Conservation (phyloP, 1,140 invertebrate species). For the Periplaneta americana region DNA sequence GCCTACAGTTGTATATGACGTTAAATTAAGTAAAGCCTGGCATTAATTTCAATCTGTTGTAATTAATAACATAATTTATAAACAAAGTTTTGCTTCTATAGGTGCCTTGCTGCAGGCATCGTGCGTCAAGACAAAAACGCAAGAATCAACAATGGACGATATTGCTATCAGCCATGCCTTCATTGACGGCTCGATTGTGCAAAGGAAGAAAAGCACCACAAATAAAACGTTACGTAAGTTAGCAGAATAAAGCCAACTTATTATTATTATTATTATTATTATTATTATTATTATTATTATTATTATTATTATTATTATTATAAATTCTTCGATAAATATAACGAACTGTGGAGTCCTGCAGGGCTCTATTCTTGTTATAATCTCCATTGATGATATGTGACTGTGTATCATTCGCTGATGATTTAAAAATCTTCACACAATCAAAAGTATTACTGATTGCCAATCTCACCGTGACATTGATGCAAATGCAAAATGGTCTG, state of each 20-base stretch:
- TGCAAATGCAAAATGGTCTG: too few relatives aligned
- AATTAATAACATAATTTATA: background rate
- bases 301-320: too few relatives aligned
- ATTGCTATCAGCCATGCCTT: background rate
- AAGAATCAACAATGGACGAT: background rate
- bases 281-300: too few relatives aligned
- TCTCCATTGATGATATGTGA: background rate
- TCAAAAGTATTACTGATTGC: too few relatives aligned
- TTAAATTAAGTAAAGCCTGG: too few relatives aligned
- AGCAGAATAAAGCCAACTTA: background rate
- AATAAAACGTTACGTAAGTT: background rate
- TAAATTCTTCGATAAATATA: background rate
- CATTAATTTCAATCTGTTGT: too few relatives aligned
- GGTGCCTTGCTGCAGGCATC: background rate
- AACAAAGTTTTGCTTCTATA: background rate
- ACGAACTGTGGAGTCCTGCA: background rate
- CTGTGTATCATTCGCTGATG: too few relatives aligned
- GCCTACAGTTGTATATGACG: too few relatives aligned
- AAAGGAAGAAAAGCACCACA: background rate
- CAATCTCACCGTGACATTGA: too few relatives aligned
- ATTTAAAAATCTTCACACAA: too few relatives aligned
- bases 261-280: too few relatives aligned
- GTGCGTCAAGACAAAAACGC: background rate
- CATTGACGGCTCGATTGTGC: background rate
- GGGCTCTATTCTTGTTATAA: too few relatives aligned